Percentiles rank a stretch among this genome's conserved stretches.
phyloP scores from a whole-genome alignment of 1,140 invertebrate genomes.

The Eriocheir sinensis region DNA sequence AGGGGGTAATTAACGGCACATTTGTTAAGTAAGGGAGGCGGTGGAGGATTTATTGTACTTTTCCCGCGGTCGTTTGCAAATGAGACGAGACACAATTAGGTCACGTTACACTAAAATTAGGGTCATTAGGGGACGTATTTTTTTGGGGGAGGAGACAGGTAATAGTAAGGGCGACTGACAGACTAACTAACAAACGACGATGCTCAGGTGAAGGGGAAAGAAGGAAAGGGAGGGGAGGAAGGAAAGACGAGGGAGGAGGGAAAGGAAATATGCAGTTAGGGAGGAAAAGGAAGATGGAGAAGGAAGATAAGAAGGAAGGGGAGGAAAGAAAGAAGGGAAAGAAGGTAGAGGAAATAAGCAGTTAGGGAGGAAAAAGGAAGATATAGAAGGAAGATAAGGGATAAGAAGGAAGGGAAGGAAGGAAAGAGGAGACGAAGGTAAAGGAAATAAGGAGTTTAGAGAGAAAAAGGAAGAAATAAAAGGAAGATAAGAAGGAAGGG shows the following conservation, averaged over 20 bases:
- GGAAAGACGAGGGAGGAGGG: neutral
- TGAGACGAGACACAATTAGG: neutral
- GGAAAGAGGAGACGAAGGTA: too few relatives aligned
- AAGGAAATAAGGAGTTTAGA: too few relatives aligned
- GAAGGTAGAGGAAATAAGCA: too few relatives aligned
- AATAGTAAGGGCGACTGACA: neutral
- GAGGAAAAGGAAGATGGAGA: too few relatives aligned
- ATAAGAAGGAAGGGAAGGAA: neutral
- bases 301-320: too few relatives aligned
- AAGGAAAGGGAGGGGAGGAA: neutral
- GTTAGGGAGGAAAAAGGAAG: too few relatives aligned
- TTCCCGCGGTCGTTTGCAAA: neutral
- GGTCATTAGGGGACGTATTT: neutral
- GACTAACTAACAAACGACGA: neutral
- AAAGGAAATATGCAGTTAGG: too few relatives aligned
- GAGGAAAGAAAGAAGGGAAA: too few relatives aligned
- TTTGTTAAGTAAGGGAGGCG: neutral
- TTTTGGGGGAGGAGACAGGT: too few relatives aligned
- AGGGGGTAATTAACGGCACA: neutral
- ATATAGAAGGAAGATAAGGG: too few relatives aligned
- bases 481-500: too few relatives aligned
- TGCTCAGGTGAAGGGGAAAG: neutral
- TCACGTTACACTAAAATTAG: neutral
- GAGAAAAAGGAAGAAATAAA: too few relatives aligned
- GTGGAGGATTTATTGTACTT: neutral